Base-by-base conservation (phyloP, 2,113 vertebrate genomes). In the Brienomyrus brachyistius region DNA sequence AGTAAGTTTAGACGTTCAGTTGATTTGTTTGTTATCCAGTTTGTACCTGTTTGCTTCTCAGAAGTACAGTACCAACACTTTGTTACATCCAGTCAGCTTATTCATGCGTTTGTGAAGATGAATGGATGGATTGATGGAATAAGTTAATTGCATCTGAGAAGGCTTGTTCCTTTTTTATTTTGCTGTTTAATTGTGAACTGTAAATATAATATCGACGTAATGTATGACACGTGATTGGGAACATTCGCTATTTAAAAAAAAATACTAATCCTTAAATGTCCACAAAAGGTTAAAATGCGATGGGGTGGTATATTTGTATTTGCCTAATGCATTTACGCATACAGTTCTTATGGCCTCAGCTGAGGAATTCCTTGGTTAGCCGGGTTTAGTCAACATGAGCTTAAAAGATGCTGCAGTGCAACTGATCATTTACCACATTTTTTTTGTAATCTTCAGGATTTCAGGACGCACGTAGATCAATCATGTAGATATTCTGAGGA, bases 401-500 rank as follows among this genome's bases (percentile, higher is more conserved):
- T 80, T 77, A 40, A 77, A 80, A 19, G 35, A 80, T 43, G 74
- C 15, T 80, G 19, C 15, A 43, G 35, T 35, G 17, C 35, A 35
- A 80, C 74, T 80, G 11, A 80, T 19, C 9, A 43, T 80, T 19
- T 80, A 5, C 35, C 31, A 17, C 40, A 19, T 56, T 56, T 54
- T 54, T 31, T 80, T 15, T 85, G 23, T 74, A 48, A 50, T 88
- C 31, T 7, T 1, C 15, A 97, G 97, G 98, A 99, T 93, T 99
- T 99, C 94, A 96, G 98, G 95, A 98, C 96, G 9, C 96, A 97
- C 0, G 98, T 96, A 35, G 98, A 99, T 92, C 98, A 99, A 94
- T 98, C 98, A 19, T 99, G 98, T 92, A 96, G 97, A 94, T 98
- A 99, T 54, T 97, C 98, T 0, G 98, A 99, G 92, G 98, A 98